Evolutionary conservation across 2,797 vertebrate genomes (phyloP).

Genomic region (Pteropus rufus): DNA sequence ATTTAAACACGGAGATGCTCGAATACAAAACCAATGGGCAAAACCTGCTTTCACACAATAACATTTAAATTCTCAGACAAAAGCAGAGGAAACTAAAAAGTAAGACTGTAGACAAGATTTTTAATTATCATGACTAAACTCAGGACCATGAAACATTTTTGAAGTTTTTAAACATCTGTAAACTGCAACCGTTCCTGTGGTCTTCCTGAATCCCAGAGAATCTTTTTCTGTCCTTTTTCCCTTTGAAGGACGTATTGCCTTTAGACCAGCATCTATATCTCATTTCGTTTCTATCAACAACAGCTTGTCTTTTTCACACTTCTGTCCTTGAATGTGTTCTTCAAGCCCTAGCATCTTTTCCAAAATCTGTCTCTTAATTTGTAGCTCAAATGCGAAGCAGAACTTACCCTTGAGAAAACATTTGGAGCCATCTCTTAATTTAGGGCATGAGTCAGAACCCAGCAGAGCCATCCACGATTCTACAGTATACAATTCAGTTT

Average conservation of each 20-base stretch:
- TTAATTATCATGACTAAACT: conserved; percentile 8
- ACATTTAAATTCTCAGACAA: background rate
- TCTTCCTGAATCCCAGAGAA: background rate
- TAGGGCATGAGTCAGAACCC: conserved; percentile 64
- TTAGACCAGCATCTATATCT: background rate
- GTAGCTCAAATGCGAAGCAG: conserved; percentile 49
- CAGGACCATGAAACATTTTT: background rate
- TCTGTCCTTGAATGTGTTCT: conserved; percentile 43
- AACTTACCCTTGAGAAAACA: conserved; percentile 58
- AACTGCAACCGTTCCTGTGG: background rate
- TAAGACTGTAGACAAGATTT: background rate
- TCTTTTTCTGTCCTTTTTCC: background rate
- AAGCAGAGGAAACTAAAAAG: background rate
- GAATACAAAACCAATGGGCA: background rate
- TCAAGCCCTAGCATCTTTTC: conserved; percentile 32
- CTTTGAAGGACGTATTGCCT: background rate
- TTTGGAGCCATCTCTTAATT: conserved; percentile 63
- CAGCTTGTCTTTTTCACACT: background rate
- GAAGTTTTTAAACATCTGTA: too few relatives aligned
- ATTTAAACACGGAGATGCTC: background rate
- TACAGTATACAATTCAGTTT: background rate
- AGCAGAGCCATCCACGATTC: conserved; percentile 19
- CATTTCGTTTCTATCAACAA: background rate
- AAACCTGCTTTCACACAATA: background rate
- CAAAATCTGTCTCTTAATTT: conserved; percentile 58